A percentile compares a stretch with the other conserved stretches of the same genome.
Evolutionary conservation across 2,113 vertebrate genomes (phyloP).

Genomic region (Chunga burmeisteri): DNA sequence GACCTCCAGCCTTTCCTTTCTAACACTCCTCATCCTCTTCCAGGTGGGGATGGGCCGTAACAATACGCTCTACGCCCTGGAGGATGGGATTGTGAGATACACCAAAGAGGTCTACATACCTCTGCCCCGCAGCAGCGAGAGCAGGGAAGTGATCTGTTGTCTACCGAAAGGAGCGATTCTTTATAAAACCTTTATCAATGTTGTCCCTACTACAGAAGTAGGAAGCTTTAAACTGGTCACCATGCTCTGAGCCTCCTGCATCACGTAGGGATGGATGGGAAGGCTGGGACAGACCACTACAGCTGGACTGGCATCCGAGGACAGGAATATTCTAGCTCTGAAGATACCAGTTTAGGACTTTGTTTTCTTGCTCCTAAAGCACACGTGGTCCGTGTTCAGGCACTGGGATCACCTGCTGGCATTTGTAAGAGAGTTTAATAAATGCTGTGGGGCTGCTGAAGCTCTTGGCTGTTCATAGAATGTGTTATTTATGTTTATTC

Average conservation of each 20-base stretch:
- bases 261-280: fast-evolving
- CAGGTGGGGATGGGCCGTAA: constrained; percentile 91
- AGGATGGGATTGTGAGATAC: constrained; percentile 87
- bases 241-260: constrained; percentile 77
- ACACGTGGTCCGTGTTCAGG: not conserved
- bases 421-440: not conserved
- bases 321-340: not conserved
- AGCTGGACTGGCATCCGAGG: not conserved
- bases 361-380: not conserved
- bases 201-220: constrained; percentile 83
- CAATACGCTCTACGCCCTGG: constrained; percentile 88
- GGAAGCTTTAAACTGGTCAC: constrained; percentile 87
- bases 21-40: not conserved
- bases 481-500: not conserved
- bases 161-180: constrained; percentile 87
- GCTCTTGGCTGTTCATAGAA: not conserved
- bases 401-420: not conserved
- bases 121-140: constrained; percentile 73
- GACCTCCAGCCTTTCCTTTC: not conserved
- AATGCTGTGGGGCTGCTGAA: not conserved
- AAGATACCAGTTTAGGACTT: not conserved
- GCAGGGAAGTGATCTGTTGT: constrained; percentile 75
- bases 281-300: not conserved
- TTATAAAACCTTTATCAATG: constrained; percentile 93
- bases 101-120: constrained; percentile 94